phyloP scores from a whole-genome alignment of 2,113 vertebrate genomes.

The Otolemur garnettii region DNA sequence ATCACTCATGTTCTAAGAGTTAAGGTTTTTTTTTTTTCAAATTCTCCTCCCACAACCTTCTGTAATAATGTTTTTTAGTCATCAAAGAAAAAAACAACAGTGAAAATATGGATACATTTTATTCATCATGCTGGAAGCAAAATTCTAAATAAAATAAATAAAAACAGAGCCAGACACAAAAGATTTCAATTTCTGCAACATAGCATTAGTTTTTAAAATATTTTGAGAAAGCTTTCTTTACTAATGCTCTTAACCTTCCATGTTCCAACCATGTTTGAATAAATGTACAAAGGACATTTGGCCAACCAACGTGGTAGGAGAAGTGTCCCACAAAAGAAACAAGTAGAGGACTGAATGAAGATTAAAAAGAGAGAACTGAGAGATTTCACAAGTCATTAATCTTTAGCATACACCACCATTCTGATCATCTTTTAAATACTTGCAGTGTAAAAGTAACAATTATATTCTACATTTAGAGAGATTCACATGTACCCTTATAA shows the following conservation, averaged over 20 bases:
- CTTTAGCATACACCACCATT: constrained; percentile 72
- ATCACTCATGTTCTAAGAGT: neutral
- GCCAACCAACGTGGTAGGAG: neutral
- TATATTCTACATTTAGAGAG: neutral
- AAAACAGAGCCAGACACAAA: constrained; percentile 55
- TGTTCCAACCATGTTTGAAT: constrained; percentile 40
- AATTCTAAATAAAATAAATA: constrained; percentile 49
- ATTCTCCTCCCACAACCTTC: neutral
- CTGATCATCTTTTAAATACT: neutral
- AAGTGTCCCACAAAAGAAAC: constrained; percentile 1
- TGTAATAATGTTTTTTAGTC: constrained; percentile 59
- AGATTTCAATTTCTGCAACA: constrained; percentile 62
- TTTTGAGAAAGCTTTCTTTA: neutral
- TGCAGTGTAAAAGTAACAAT: neutral
- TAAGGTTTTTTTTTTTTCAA: constrained; percentile 32
- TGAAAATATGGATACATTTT: neutral
- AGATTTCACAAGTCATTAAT: constrained; percentile 63
- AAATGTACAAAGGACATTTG: constrained; percentile 58
- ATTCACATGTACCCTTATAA: too few relatives aligned
- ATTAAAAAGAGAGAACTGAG: neutral
- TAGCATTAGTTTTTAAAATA: neutral
- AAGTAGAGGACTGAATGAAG: neutral
- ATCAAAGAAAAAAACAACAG: constrained; percentile 20
- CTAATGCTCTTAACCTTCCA: neutral
- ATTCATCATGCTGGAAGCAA: constrained; percentile 58